Evolutionary conservation across 2,113 vertebrate species (phyloP), one percentile per base, ranked within the genome.

Genomic region (Notarius quadriscutis): DNA sequence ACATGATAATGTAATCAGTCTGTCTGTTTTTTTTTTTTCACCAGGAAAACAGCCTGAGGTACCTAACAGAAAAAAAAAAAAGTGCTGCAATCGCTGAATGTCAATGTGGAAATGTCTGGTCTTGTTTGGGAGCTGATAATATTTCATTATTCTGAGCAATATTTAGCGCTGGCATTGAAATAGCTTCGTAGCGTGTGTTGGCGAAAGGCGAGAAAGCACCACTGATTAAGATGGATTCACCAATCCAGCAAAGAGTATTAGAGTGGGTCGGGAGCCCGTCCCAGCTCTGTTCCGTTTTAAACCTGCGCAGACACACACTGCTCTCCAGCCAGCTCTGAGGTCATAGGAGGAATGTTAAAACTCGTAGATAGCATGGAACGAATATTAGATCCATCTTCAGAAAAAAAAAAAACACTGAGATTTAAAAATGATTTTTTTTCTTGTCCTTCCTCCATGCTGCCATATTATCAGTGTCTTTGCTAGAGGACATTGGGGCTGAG

Each of bases 1-100:
- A 92, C 90, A 92, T 91, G 89, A 93, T 89, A 67, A 71, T 72
- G 90, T 91, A 94, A 94, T 95, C 93, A 94, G 89, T 90, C 48
- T 83, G 90, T 87, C 63, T 82, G 80, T 27, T 80, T 69, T 11
- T 81, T 11, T 74, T 55, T 69, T 58, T 11, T 5, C 50, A 17
- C 67, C 14, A 22, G 12, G 48, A 63, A 60, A 87, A 72, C 74
- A 58, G 25, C 65, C 67, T 53, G 34, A 65, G 74, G 79, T 83
- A 86, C 79, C 53, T 22, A 30, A 48, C 30, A 53, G 22, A 48
- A 85, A 78, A 53, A 78, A 72, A 80, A 83, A 82, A 77, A 88
- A n/a, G n/a, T 82, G 30, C n/a, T 55, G 79, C 78, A 77, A 77
- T 83, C 62, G 67, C 83, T 89, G 88, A 92, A 92, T 92, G 93